Base-by-base conservation (phyloP, 1,140 invertebrate genomes). In the Brachionus paranguensis region DNA sequence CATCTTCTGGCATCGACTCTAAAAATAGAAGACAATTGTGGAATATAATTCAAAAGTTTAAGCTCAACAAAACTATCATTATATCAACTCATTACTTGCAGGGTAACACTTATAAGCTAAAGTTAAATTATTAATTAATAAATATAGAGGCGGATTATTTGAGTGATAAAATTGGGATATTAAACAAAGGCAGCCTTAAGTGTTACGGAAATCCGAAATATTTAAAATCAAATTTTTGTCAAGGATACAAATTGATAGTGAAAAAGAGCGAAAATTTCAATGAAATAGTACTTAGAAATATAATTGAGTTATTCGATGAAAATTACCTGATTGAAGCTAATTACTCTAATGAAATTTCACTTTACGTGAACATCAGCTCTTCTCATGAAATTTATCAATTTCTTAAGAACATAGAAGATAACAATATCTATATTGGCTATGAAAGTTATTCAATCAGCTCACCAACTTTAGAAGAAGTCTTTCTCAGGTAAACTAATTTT, bases 111-210 rank as follows among this genome's bases (percentile, higher is more conserved):
- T 27, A 33, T 76, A 2, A 20, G 0, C 3, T 11, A 29, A 76
- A 45, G 11, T 11, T 24, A 12, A 50, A 17, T 53, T 53, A 43
- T 37, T 37, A 37, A 76, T 43, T 41, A 24, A 33, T 45, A 27
- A 1, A 17, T 55, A 91, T 92, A 86, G 91, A 92, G 88, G 91
- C 92, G 4, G 91, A 93, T 85, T 87, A 93, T 3, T 88, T 93
- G 1, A 92, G 92, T 17, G 93, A 93, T 86, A 86, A 93, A 74
- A 93, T 94, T 64, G 92, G 92, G 7, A 93, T 93, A 68, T 92
- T 93, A 12, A 90, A 91, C 20, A 89, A 92, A 85, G 93, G 93
- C 37, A 89, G 90, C 84, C 88, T 93, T 0, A 89, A 91, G 79
- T 91, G 92, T 85, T 90, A 90, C 86, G 93, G 93, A 2, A 92